These are phyloP conservation scores for Aramus guarauna DNA, from an alignment of 2,113 vertebrate species.

Conservation along the genomic window DNA sequence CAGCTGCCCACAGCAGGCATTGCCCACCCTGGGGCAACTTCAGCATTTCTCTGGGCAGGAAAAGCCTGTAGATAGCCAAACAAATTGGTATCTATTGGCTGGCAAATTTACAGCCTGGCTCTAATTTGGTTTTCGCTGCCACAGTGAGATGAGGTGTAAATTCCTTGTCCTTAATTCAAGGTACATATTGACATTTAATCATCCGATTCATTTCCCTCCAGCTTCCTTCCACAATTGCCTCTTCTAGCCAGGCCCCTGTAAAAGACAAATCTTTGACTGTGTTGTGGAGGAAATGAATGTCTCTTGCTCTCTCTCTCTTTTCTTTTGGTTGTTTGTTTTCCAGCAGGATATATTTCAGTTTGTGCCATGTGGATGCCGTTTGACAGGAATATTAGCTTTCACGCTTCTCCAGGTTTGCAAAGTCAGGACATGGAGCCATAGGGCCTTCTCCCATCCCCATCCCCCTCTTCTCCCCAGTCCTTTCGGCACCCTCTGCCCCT, in stretches of 20 bases:
- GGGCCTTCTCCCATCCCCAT: background rate
- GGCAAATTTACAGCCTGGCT: background rate
- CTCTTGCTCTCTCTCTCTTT: background rate
- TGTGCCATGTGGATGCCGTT: fast-evolving
- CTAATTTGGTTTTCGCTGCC: background rate
- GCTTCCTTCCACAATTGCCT: background rate
- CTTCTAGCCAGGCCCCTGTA: background rate
- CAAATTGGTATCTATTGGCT: background rate
- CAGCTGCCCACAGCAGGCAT: background rate
- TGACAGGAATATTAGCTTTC: background rate
- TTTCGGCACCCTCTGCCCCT: background rate
- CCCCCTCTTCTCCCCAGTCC: background rate
- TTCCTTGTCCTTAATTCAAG: conserved; percentile 25
- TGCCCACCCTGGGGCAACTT: background rate
- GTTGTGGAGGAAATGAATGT: background rate
- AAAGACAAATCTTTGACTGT: background rate
- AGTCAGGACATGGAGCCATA: background rate
- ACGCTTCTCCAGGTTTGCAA: background rate
- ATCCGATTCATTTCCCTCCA: conserved; percentile 52
- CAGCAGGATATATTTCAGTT: background rate
- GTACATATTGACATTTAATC: conserved; percentile 54
- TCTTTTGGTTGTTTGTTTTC: background rate
- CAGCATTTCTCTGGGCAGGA: background rate
- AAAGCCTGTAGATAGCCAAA: background rate
- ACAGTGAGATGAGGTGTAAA: background rate